phyloP scores from a whole-genome alignment of 64 coral and sea anemone species.

The Stichodactyla helianthus region DNA sequence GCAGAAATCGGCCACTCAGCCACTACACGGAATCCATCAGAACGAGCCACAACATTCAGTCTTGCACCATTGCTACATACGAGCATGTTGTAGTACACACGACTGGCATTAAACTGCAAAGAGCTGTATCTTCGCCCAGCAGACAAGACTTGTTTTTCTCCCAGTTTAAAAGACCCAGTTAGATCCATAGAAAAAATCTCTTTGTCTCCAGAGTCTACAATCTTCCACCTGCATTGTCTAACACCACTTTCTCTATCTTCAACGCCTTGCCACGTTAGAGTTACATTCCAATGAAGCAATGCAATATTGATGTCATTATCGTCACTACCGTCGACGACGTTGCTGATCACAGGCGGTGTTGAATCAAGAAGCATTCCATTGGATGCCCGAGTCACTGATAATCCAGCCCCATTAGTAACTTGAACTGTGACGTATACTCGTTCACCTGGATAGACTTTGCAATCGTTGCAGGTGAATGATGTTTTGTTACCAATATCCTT shows the following conservation, averaged over 20 bases:
- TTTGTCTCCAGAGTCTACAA: conserved; percentile 16
- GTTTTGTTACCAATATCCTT: conserved; percentile 36
- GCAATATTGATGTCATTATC: conserved; percentile 43
- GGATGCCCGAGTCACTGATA: conserved; percentile 32
- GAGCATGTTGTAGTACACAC: conserved; percentile 42
- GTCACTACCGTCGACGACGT: conserved; percentile 47
- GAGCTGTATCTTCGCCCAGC: conserved; percentile 22
- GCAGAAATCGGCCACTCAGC: conserved; percentile 63
- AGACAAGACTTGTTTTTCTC: conserved; percentile 35
- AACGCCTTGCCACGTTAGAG: conserved; percentile 63
- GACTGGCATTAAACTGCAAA: conserved; percentile 5
- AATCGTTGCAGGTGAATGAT: conserved; percentile 40
- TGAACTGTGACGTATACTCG: conserved; percentile 56
- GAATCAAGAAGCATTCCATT: conserved; percentile 72
- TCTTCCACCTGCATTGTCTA: conserved; percentile 48
- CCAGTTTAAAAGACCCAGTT: background rate
- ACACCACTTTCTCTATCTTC: conserved; percentile 75
- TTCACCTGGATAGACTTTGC: conserved; percentile 41
- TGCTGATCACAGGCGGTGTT: conserved; percentile 52
- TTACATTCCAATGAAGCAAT: conserved; percentile 60
- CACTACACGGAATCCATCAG: conserved; percentile 77
- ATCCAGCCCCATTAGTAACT: conserved; percentile 64
- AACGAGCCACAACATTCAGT: conserved; percentile 16
- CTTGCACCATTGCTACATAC: conserved; percentile 66
- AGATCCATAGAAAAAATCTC: conserved; percentile 21